Evolutionary conservation across 2,797 vertebrate genomes (phyloP).

Genomic region (Chaetophractus vellerosus): DNA sequence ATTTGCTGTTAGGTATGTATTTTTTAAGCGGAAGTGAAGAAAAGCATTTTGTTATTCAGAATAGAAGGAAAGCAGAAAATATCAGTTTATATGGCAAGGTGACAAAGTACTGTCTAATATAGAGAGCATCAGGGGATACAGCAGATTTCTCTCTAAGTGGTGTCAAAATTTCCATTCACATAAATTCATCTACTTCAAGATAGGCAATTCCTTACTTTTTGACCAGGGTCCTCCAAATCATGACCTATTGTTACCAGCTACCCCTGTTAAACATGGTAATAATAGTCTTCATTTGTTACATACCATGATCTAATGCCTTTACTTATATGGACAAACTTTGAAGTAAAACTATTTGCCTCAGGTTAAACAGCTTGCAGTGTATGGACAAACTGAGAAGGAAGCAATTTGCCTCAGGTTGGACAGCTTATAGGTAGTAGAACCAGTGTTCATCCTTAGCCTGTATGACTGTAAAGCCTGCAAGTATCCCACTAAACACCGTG

Average conservation of each 20-base stretch:
- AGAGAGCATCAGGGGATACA: constrained; percentile 12
- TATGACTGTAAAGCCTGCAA: neutral
- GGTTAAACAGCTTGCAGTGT: neutral
- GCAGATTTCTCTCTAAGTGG: neutral
- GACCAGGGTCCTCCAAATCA: neutral
- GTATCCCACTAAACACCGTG: neutral
- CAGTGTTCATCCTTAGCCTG: neutral
- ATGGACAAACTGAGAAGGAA: constrained; percentile 5
- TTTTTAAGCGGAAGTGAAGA: constrained; percentile 12
- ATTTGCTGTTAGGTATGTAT: neutral
- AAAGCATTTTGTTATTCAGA: neutral
- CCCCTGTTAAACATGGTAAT: neutral
- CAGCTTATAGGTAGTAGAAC: neutral
- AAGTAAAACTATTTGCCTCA: constrained; percentile 6
- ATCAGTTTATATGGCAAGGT: neutral
- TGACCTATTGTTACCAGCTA: neutral
- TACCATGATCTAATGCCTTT: neutral
- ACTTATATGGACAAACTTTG: neutral
- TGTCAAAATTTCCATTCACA: constrained; percentile 40
- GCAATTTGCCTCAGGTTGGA: constrained; percentile 18
- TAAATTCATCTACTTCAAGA: constrained; percentile 35
- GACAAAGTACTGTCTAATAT: constrained; percentile 14
- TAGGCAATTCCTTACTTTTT: constrained; percentile 1
- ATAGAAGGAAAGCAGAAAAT: constrained; percentile 36
- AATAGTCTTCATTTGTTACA: neutral